Conservation (phyloP, 2,888 invertebrate species). For the Lumbricus terrestris region DNA sequence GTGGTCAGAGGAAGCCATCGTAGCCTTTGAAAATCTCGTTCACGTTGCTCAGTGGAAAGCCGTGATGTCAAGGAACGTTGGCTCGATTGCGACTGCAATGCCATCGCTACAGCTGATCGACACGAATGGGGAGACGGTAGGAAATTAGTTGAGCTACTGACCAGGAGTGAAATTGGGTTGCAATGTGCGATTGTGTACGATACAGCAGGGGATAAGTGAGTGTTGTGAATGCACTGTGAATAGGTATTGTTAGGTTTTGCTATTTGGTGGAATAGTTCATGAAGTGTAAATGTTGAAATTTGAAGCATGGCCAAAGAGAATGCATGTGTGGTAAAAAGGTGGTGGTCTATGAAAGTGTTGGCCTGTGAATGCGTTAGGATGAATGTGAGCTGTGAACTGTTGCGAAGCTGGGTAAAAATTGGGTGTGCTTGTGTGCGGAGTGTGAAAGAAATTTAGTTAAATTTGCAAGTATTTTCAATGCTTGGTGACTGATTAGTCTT, state of each 20-base stretch:
- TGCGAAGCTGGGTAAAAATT: not conserved
- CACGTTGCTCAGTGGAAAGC: conserved; percentile 72
- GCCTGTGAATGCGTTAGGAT: not conserved
- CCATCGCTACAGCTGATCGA: conserved; percentile 80
- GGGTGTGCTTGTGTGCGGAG: not conserved
- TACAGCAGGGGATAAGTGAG: not conserved
- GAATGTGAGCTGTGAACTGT: not conserved
- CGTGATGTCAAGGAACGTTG: conserved; percentile 73
- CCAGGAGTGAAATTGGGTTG: not conserved
- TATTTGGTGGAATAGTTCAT: not conserved
- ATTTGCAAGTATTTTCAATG: not conserved
- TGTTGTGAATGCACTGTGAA: not conserved
- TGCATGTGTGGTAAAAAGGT: not conserved
- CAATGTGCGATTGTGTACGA: not conserved
- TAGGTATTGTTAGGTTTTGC: not conserved
- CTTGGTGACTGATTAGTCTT: not conserved
- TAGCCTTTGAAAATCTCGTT: conserved; percentile 57
- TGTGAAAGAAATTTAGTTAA: not conserved
- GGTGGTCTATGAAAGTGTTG: not conserved
- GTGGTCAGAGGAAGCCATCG: conserved; percentile 50
- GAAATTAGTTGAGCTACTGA: conserved; percentile 8
- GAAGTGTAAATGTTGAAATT: not conserved
- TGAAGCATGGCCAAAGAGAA: not conserved
- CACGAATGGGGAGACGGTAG: conserved; percentile 66
- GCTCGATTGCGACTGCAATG: conserved; percentile 69